Evolutionary conservation across 2,113 vertebrate genomes (phyloP).

Genomic region (Trematomus loennbergii): DNA sequence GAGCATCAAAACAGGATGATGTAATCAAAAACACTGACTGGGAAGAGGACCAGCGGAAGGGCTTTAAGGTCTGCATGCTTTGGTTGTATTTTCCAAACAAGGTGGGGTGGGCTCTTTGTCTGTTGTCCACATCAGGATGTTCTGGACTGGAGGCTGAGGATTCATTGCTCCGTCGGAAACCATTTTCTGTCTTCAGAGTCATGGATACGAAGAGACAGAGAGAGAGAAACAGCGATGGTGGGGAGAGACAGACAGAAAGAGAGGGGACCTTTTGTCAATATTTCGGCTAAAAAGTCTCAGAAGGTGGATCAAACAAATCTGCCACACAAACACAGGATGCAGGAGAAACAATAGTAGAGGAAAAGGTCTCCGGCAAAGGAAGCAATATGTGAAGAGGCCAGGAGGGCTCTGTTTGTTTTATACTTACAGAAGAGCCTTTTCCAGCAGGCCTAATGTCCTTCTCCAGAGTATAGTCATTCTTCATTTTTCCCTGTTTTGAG

Average conservation of each 20-base stretch:
- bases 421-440: slow-evolving; percentile 60
- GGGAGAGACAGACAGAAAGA: neutral
- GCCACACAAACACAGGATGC: slow-evolving; percentile 15
- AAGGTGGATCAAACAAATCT: neutral
- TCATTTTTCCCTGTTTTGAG: slow-evolving; percentile 53
- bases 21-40: slow-evolving; percentile 41
- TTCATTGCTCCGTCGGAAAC: slow-evolving; percentile 22
- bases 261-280: neutral
- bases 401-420: neutral
- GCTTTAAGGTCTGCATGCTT: slow-evolving; percentile 79
- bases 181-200: slow-evolving; percentile 26
- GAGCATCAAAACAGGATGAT: neutral
- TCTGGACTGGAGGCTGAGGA: slow-evolving; percentile 31
- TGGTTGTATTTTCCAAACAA: slow-evolving; percentile 76
- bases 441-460: neutral
- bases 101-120: slow-evolving; percentile 41
- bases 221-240: neutral
- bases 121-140: slow-evolving; percentile 45
- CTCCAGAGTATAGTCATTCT: slow-evolving; percentile 22
- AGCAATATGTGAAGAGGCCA: neutral
- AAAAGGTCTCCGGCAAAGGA: neutral
- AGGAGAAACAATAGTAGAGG: slow-evolving; percentile 29
- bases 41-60: slow-evolving; percentile 62
- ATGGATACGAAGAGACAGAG: neutral
- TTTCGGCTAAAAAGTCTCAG: neutral